Base-by-base conservation (phyloP, 2,113 vertebrate genomes). In the Colius striatus region DNA sequence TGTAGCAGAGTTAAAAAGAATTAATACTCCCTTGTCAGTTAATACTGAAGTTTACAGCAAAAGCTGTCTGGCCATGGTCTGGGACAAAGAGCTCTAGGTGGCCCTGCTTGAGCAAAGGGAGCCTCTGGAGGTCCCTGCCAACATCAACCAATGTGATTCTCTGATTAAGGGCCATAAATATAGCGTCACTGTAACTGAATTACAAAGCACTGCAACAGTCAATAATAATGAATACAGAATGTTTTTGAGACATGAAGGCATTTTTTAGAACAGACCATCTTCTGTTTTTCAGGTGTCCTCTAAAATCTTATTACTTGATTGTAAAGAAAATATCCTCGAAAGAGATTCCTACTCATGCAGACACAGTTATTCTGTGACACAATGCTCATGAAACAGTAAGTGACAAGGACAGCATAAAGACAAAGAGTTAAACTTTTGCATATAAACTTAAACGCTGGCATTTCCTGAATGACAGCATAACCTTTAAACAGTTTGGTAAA, bases 401-500 rank as follows among this genome's bases (percentile, higher is more conserved):
- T 53, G 29, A 80, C 55, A 92, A 90, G 51, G 63, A 80, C 51
- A 80, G 30, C 34, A 45, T 29, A 77, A 66, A 85, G 74, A 84
- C 29, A 51, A 45, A 74, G 48, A 87, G 66, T 85, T 79, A 89
- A 94, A 89, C 47, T 89, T 92, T 4, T 82, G 71, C 84, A 82
- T 29, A 62, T 29, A 82, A 93, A 82, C 41, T 61, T 66, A 73
- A 93, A 21, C 53, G 38, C 34, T 89, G 87, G 62, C 81, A 97
- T 95, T 95, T 95, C 67, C 84, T 76, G 74, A 96, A 82, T 62
- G 84, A 85, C 80, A 91, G 89, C 18, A 55, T 91, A 95, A 95
- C 82, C 82, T 96, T 95, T 95, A 87, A 79, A 79, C 47, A 90
- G 63, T 79, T 78, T 55, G 73, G 86, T 80, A 78, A 94, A 94